Conservation (phyloP, 2,888 invertebrate species). For the Eupithecia centaureata region DNA sequence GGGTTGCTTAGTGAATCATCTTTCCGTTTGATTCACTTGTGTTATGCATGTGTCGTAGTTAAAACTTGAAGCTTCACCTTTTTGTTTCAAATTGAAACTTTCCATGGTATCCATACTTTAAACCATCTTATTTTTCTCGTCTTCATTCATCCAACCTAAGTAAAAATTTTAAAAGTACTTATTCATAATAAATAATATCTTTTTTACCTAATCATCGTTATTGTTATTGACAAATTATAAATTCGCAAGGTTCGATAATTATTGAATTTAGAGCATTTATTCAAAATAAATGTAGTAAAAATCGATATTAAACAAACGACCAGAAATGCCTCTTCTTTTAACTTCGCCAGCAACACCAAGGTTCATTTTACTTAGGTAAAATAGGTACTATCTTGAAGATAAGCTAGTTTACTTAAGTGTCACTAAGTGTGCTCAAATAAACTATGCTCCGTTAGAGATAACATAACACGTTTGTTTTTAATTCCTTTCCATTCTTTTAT, state of each 20-base stretch:
- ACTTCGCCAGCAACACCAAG: slow-evolving; percentile 3
- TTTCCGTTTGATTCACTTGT: slow-evolving; percentile 75
- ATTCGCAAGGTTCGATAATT: too few species aligned
- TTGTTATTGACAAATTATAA: too few species aligned
- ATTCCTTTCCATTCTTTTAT: slow-evolving; percentile 22
- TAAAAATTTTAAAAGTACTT: not conserved
- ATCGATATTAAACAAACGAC: too few species aligned
- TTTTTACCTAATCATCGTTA: too few species aligned
- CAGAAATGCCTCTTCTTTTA: not conserved
- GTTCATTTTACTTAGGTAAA: not conserved
- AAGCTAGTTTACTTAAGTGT: slow-evolving; percentile 49
- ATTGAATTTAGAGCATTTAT: too few species aligned
- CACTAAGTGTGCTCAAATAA: slow-evolving; percentile 42
- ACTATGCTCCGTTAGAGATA: slow-evolving; percentile 32
- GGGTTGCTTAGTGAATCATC: slow-evolving; percentile 73
- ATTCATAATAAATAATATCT: too few species aligned
- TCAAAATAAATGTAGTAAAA: too few species aligned
- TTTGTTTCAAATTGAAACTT: slow-evolving; percentile 12
- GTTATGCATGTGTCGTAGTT: slow-evolving; percentile 21
- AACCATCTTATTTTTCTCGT: not conserved
- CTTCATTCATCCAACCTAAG: not conserved
- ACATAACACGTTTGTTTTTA: slow-evolving; percentile 29
- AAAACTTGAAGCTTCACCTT: not conserved
- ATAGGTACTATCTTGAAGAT: slow-evolving; percentile 43
- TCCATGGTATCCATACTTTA: not conserved